A percentile compares a stretch with the other conserved stretches of the same genome.
Evolutionary conservation across 2,797 vertebrate genomes (phyloP).

Genomic region (Ptychobarbus kaznakovi): DNA sequence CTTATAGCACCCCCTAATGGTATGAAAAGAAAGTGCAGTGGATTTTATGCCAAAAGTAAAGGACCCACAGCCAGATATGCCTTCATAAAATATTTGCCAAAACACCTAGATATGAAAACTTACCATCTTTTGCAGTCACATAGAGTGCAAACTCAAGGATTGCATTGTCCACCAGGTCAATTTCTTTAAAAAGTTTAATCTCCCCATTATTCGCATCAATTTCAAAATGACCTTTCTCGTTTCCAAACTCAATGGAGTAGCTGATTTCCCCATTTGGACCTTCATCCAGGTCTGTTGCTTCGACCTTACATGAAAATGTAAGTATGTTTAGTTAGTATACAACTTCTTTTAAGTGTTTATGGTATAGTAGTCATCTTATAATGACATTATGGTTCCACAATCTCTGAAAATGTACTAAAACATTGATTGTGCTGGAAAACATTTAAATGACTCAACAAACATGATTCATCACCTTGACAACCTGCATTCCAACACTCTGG

Average conservation of each 20-base stretch:
- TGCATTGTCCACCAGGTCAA: constrained; percentile 68
- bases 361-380: not conserved
- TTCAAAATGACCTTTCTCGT: constrained; percentile 74
- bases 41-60: not conserved
- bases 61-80: not conserved
- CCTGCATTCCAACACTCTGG: constrained; percentile 74
- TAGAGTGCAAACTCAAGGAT: constrained; percentile 73
- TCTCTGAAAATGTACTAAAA: not conserved
- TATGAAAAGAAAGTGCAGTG: constrained; percentile 9
- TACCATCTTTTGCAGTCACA: constrained; percentile 81
- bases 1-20: constrained; percentile 71
- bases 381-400: not conserved
- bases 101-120: constrained; percentile 31
- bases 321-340: not conserved
- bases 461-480: constrained; percentile 74
- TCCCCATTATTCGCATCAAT: constrained; percentile 70
- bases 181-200: constrained; percentile 69
- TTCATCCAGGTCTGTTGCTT: constrained; percentile 75
- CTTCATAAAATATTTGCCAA: not conserved
- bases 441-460: constrained; percentile 19
- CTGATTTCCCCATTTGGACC: constrained; percentile 76
- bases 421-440: not conserved
- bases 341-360: not conserved
- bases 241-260: constrained; percentile 76
- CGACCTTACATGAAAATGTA: constrained; percentile 67